phyloP scores from a whole-genome alignment of 2,797 vertebrate genomes.

The Oceanodroma leucorhoa region DNA sequence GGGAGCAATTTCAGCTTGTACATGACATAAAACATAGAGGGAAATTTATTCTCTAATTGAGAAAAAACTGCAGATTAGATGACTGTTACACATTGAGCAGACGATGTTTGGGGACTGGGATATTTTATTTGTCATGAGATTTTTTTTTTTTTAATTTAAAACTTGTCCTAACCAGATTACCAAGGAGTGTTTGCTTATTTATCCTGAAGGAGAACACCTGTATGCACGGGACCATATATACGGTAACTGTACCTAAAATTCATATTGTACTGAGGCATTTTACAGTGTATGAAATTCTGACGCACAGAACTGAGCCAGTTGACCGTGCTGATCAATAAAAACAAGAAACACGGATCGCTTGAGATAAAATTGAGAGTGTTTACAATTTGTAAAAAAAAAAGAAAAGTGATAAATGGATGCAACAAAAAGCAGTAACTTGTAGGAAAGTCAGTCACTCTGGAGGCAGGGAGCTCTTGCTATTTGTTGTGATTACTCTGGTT shows the following conservation, averaged over 20 bases:
- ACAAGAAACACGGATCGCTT: background rate
- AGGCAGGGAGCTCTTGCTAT: background rate
- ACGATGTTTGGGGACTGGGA: background rate
- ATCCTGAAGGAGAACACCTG: background rate
- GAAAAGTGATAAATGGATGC: background rate
- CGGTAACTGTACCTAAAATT: background rate
- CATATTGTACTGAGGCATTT: background rate
- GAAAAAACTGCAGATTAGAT: background rate
- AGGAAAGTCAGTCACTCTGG: background rate
- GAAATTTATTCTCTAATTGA: background rate
- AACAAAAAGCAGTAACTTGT: background rate
- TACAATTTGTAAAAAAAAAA: background rate
- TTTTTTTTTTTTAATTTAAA: background rate
- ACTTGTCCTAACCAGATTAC: background rate
- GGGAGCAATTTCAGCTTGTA: background rate
- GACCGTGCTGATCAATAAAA: background rate
- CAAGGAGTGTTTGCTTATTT: background rate
- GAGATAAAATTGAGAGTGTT: background rate
- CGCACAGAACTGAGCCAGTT: background rate
- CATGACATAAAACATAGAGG: background rate
- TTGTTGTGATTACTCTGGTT: conserved; percentile 24
- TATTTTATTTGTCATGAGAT: background rate
- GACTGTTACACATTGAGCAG: background rate
- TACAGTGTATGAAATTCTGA: background rate
- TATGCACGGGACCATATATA: background rate